Evolutionary conservation across 1,140 invertebrate genomes (phyloP).

Genomic region (Bacillus rossius): DNA sequence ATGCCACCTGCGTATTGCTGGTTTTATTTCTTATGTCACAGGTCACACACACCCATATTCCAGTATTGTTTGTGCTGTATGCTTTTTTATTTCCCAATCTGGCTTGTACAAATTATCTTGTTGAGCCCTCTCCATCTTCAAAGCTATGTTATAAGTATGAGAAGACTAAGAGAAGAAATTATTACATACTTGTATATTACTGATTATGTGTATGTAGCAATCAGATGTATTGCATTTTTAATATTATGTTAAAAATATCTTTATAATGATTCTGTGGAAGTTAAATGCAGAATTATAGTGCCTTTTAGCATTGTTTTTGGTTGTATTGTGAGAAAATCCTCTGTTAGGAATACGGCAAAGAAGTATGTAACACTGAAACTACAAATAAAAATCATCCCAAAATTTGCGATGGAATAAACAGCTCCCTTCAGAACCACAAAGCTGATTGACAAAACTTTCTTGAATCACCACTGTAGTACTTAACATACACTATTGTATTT

Average conservation of each 20-base stretch:
- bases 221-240: constrained; percentile 13
- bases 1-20: background rate
- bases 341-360: no score
- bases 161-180: constrained; percentile 14
- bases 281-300: no score
- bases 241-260: constrained; percentile 15
- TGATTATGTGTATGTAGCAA: constrained; percentile 9
- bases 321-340: no score
- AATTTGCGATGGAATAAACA: no score
- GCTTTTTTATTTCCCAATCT: constrained; percentile 9
- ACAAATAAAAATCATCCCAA: no score
- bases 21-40: constrained; percentile 8
- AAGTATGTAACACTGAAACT: no score
- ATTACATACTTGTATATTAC: constrained; percentile 15
- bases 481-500: no score
- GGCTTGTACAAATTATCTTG: constrained; percentile 11
- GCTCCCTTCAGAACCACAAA: no score
- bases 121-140: constrained; percentile 3
- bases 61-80: constrained; percentile 17
- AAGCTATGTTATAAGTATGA: constrained; percentile 17
- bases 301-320: no score
- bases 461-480: no score
- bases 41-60: constrained; percentile 14
- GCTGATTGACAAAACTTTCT: no score
- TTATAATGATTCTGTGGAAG: constrained; percentile 4